Base-by-base conservation (phyloP, 1,140 invertebrate species). In the Microplitis mediator region DNA sequence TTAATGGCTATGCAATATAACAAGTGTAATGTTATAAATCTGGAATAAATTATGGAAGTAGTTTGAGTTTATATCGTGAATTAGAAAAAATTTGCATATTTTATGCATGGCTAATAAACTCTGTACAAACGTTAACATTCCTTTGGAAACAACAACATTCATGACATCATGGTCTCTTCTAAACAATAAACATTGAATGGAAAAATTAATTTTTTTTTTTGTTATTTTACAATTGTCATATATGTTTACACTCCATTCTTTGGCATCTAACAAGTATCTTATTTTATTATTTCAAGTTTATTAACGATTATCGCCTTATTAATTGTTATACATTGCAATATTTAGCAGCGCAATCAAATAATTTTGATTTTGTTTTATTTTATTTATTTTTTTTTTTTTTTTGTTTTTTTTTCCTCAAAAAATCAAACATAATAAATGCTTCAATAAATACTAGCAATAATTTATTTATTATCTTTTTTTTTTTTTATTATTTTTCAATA, bases 51-150 rank as follows among this genome's bases (percentile, higher is more conserved):
- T n/a, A 14, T 54, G 52, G 52, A 54, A 54, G 52, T 54, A 54
- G 16, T 54, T 6, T n/a, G 5, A 16, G n/a, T 54, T 16, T 11
- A 16, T 54, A 13, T 4, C 58, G 39, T 70, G 54, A 71, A 72
- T 75, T 69, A 69, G 65, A 76, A 76, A 76, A 69, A 76, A 60
- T 64, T 72, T 75, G 72, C 74, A 75, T 74, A 62, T 77, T 71
- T 71, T 72, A 75, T 76, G 76, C 72, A 71, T 76, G 61, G 73
- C 72, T 78, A 77, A 81, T 81, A 81, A 81, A 81, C 80, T 81
- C 78, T 81, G 78, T 81, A 81, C 76, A 81, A 81, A 80, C 75
- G 75, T 81, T 77, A 81, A 81, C 79, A 81, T 79, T 79, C 72
- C 75, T 75, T 76, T 75, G 75, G 58, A 76, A 78, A 81, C 75